Evolutionary conservation across 1,140 invertebrate species (phyloP).

Genomic region (Maconellicoccus hirsutus): DNA sequence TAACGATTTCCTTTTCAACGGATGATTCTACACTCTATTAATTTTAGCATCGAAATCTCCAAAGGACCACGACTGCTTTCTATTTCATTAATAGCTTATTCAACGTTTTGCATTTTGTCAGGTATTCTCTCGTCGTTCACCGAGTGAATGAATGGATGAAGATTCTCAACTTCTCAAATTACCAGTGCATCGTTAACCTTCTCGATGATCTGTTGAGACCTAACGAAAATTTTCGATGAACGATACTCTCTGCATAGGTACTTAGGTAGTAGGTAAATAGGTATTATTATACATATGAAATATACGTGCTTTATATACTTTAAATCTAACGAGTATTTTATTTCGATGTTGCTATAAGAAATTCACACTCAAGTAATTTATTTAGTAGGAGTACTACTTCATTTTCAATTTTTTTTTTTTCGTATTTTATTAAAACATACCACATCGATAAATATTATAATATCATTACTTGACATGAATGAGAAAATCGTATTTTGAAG

Average conservation of each 20-base stretch:
- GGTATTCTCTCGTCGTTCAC: not conserved
- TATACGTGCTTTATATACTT: too few relatives aligned
- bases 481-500: not conserved
- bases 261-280: too few relatives aligned
- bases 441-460: too few relatives aligned
- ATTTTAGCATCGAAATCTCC: slow-evolving; percentile 7
- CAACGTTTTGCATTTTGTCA: not conserved
- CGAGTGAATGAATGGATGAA: too few relatives aligned
- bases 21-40: slow-evolving; percentile 21
- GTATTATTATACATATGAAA: too few relatives aligned
- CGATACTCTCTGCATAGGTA: too few relatives aligned
- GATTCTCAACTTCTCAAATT: slow-evolving; percentile 5
- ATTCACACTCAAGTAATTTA: too few relatives aligned
- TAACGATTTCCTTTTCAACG: slow-evolving; percentile 22
- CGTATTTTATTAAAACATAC: too few relatives aligned
- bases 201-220: not conserved
- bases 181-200: not conserved
- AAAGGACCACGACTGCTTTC: not conserved
- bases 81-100: slow-evolving; percentile 20
- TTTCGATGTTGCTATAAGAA: too few relatives aligned
- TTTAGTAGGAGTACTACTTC: too few relatives aligned
- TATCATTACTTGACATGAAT: not conserved
- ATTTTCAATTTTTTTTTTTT: too few relatives aligned
- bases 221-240: not conserved
- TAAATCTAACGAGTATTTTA: too few relatives aligned